Evolutionary conservation across 2,888 invertebrate genomes (phyloP).

Genomic region (Hypolimnas misippus): DNA sequence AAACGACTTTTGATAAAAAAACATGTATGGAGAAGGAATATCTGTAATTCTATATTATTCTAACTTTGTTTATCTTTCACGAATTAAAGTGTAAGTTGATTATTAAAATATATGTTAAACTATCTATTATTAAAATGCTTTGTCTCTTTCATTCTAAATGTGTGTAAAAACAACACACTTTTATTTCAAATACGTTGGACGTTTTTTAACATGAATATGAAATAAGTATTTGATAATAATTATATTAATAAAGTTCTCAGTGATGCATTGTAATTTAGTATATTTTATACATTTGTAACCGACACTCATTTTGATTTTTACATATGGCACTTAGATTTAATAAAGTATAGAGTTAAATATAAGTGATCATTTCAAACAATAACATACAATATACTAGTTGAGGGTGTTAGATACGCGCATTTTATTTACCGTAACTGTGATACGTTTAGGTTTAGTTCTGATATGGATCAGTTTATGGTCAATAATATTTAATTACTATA

Average conservation of each 20-base stretch:
- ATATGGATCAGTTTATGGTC: conserved; percentile 6
- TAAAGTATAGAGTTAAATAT: neutral
- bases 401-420: conserved; percentile 56
- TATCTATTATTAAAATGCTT: neutral
- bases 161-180: neutral
- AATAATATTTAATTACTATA: too few species aligned
- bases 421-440: conserved; percentile 78
- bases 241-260: conserved; percentile 3
- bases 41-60: neutral
- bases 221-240: conserved; percentile 12
- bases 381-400: neutral
- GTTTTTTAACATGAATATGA: too few species aligned
- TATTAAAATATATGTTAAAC: neutral
- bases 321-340: neutral
- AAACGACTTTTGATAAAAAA: conserved; percentile 3
- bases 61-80: neutral
- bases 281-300: conserved; percentile 26
- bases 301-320: conserved; percentile 1
- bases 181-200: neutral
- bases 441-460: conserved; percentile 59
- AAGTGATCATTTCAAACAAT: neutral
- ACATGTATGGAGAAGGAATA: neutral
- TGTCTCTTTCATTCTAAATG: too few species aligned
- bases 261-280: conserved; percentile 21
- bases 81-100: neutral